phyloP scores from a whole-genome alignment of 2,797 vertebrate species.

The Sebastes itinus region DNA sequence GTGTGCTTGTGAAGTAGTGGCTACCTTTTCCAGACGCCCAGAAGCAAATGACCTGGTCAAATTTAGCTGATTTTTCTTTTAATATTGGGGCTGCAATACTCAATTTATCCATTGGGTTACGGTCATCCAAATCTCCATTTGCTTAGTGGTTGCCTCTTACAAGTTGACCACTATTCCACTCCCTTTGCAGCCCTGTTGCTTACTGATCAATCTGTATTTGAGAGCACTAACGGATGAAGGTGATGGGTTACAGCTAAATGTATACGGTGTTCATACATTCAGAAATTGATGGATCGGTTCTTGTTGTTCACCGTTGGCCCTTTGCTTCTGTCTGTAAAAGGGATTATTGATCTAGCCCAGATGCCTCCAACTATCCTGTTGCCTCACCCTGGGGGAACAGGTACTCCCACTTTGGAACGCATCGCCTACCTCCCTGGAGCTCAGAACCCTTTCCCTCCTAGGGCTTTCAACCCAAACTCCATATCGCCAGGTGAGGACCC shows the following conservation, averaged over 20 bases:
- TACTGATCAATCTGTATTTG: conserved; percentile 67
- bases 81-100: conserved; percentile 66
- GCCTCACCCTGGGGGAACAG: conserved; percentile 96
- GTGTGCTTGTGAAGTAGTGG: conserved; percentile 82
- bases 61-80: conserved; percentile 69
- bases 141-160: conserved; percentile 70
- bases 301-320: conserved; percentile 87
- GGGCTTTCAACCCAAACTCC: conserved; percentile 95
- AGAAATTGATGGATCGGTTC: conserved; percentile 77
- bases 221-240: conserved; percentile 62
- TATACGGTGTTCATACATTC: conserved; percentile 74
- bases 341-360: conserved; percentile 99
- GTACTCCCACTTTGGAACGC: conserved; percentile 96
- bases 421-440: conserved; percentile 96
- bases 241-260: conserved; percentile 72
- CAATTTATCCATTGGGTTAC: conserved; percentile 46
- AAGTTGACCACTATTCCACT: conserved; percentile 72
- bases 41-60: conserved; percentile 86
- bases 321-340: conserved; percentile 94
- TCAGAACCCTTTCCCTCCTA: conserved; percentile 94
- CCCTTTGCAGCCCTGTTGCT: conserved; percentile 70
- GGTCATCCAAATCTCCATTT: conserved; percentile 60
- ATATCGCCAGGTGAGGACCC: conserved; percentile 93
- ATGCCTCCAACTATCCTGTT: conserved; percentile 99
- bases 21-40: conserved; percentile 87